Evolutionary conservation across 2,888 invertebrate species (phyloP), one percentile per base, ranked within the genome.

Genomic region (Nemurella pictetii): DNA sequence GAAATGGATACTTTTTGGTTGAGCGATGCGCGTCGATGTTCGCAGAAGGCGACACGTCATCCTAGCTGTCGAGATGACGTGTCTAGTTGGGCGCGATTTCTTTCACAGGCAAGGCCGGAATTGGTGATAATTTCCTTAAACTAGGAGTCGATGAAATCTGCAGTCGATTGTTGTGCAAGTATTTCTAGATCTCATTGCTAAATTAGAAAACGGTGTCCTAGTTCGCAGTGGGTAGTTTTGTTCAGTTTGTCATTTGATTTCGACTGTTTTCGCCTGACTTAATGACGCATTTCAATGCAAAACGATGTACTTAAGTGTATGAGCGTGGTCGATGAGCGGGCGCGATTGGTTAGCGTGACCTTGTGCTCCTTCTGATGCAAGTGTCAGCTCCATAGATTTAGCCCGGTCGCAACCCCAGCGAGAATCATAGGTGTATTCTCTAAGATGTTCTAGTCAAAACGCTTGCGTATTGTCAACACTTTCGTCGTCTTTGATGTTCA

Each of bases 1-100:
- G 85, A 84, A 78, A 78, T 81, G 84, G 80, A 73, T 30, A 80
- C 36, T 84, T 77, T 30, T 85, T 75, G 28, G 77, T 35, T 77
- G 78, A 28, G 20, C 30, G 78, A 28, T 78, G 78, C 29, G 9
- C 55, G 30, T 78, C 7, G 78, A 27, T 74, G 29, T 78, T 78
- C 20, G 78, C 78, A 28, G 28, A 20, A 5, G 29, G 28, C 30
- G 78, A 29, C 29, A 55, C 55, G 55, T 7, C 55, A 55, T 32
- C 9, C 32, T 32, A 32, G 32, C 32, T 32, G 32, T 32, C n/a
- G n/a, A n/a, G 32, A 32, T 32, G 32, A 32, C 32, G 32, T 32
- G 32, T 32, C 32, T 5, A 32, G 32, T 5, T 55, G 1, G 55
- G 20, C 55, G 2, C 55, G 55, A 55, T 55, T 55, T 2, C 55